These are phyloP conservation scores for Tenebrio molitor DNA, from an alignment of 1,140 invertebrate genomes.

Conservation along the genomic window DNA sequence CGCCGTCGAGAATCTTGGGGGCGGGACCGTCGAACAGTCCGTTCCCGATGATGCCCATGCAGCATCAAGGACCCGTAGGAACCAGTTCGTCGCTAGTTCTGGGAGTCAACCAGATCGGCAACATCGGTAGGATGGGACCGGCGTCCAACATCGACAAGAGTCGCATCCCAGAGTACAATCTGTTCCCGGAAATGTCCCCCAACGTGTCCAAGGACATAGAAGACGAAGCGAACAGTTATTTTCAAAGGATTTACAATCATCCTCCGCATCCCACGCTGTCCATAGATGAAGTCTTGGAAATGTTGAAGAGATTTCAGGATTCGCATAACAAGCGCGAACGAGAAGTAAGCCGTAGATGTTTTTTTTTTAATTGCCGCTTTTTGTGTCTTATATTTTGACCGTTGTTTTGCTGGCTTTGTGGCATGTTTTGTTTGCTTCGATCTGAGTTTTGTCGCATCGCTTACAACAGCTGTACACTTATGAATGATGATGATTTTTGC, in stretches of 20 bases:
- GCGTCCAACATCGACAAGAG: conserved; percentile 74
- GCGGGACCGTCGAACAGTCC: conserved; percentile 77
- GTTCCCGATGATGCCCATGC: conserved; percentile 79
- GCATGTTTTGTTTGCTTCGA: no score
- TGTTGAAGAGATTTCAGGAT: conserved; percentile 96
- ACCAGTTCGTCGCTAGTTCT: conserved; percentile 72
- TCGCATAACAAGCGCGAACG: conserved; percentile 89
- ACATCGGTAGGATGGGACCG: conserved; percentile 70
- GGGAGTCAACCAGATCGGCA: conserved; percentile 68
- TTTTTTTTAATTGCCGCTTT: not conserved
- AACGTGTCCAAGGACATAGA: conserved; percentile 95
- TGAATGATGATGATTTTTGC: no score
- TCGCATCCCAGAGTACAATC: conserved; percentile 69
- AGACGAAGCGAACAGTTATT: conserved; percentile 98
- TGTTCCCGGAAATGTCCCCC: conserved; percentile 80
- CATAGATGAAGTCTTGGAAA: conserved; percentile 93
- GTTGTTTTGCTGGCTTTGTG: not conserved
- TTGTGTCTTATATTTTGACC: not conserved
- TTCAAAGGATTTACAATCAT: conserved; percentile 98
- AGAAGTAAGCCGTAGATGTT: conserved; percentile 74
- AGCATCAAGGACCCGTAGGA: conserved; percentile 77
- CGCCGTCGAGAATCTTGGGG: conserved; percentile 84
- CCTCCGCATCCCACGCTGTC: conserved; percentile 92
- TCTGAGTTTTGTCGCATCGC: no score
- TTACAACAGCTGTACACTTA: no score